Percentiles rank a stretch among this genome's conserved stretches.
phyloP scores from a whole-genome alignment of 2,113 vertebrate species.

The Toxotes chatareus region DNA sequence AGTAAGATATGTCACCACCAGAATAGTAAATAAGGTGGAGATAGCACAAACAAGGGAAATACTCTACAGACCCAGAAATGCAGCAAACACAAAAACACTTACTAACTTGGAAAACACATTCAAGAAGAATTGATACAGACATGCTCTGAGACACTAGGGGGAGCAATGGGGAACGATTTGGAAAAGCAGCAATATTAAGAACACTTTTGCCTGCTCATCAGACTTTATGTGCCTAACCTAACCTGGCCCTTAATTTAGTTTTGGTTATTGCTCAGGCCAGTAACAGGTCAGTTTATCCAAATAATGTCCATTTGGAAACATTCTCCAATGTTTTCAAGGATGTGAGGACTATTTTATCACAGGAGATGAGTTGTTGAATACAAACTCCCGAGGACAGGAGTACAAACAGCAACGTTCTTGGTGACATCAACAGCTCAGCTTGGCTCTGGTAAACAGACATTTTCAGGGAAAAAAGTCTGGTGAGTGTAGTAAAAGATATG shows the following conservation, averaged over 20 bases:
- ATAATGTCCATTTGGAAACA: not conserved
- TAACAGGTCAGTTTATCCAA: not conserved
- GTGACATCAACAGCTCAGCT: too few species aligned
- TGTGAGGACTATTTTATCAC: not conserved
- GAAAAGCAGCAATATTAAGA: not conserved
- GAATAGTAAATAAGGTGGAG: not conserved
- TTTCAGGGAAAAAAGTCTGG: too few species aligned
- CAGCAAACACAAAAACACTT: not conserved
- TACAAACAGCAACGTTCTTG: too few species aligned
- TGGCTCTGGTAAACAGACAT: too few species aligned
- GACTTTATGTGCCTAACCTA: not conserved
- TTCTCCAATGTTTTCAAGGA: too few species aligned
- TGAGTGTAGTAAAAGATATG: too few species aligned
- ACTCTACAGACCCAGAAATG: not conserved
- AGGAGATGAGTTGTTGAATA: not conserved
- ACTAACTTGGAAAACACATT: too few species aligned
- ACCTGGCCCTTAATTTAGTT: not conserved
- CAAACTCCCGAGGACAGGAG: too few species aligned
- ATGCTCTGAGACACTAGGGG: too few species aligned
- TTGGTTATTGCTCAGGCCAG: not conserved
- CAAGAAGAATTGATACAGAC: too few species aligned
- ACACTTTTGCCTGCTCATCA: not conserved
- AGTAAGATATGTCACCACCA: not conserved
- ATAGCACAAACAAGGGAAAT: not conserved
- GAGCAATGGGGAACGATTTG: too few species aligned